phyloP scores from a whole-genome alignment of 2,888 invertebrate genomes.

The Mesoligia furuncula region DNA sequence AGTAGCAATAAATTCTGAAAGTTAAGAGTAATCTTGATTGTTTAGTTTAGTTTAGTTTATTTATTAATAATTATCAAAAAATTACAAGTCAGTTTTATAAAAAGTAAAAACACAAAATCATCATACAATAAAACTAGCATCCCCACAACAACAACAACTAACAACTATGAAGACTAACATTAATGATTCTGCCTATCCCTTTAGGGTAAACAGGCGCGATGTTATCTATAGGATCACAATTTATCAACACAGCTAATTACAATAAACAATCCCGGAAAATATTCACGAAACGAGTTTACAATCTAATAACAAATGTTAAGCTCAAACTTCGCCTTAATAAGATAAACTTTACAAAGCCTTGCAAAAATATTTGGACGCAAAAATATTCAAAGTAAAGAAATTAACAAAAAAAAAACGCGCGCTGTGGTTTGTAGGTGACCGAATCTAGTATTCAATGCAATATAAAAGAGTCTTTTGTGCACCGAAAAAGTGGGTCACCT shows the following conservation, averaged over 20 bases:
- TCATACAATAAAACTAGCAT: too few relatives aligned
- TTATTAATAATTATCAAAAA: too few relatives aligned
- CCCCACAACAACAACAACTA: too few relatives aligned
- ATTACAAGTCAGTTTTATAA: too few relatives aligned
- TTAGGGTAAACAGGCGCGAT: too few relatives aligned
- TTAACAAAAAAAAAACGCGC: conserved; percentile 69
- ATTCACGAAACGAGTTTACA: conserved; percentile 21
- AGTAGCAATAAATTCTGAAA: background rate
- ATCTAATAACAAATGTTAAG: conserved; percentile 31
- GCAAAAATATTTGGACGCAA: conserved; percentile 62
- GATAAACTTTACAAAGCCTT: conserved; percentile 53
- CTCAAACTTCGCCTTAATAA: conserved; percentile 38
- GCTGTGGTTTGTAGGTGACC: conserved; percentile 68
- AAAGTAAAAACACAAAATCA: too few relatives aligned
- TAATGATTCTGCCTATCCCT: background rate
- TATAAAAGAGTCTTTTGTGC: conserved; percentile 83
- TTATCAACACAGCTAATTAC: conserved; percentile 10
- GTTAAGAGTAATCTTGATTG: background rate
- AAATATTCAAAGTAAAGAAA: conserved; percentile 64
- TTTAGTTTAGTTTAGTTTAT: too few relatives aligned
- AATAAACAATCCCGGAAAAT: background rate
- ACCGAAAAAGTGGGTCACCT: conserved; percentile 83
- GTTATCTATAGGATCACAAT: conserved; percentile 44
- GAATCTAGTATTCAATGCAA: conserved; percentile 82
- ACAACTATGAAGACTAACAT: background rate